phyloP scores from a whole-genome alignment of 2,797 vertebrate species.

The Paedocypris micromegethes region DNA sequence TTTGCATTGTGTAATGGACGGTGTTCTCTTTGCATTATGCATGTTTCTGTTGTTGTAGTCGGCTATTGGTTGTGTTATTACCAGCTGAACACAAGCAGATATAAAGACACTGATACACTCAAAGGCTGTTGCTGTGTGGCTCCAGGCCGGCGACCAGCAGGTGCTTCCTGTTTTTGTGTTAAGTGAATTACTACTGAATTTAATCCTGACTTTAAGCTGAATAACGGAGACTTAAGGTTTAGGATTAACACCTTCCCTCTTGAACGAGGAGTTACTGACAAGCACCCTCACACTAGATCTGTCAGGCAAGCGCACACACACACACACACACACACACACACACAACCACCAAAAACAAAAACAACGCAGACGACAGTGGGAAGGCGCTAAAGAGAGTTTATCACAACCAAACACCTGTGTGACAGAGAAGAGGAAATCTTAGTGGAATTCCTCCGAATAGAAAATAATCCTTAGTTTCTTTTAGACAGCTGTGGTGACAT shows the following conservation, averaged over 20 bases:
- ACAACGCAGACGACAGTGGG: no score
- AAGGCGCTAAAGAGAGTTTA: conserved; percentile 37
- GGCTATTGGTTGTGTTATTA: background rate
- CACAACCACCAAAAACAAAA: no score
- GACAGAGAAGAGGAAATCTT: conserved; percentile 18
- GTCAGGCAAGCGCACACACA: conserved; percentile 12
- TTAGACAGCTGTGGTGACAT: conserved; percentile 37
- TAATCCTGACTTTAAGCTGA: conserved; percentile 42
- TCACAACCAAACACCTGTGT: conserved; percentile 38
- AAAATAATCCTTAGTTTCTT: conserved; percentile 44
- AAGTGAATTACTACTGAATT: conserved; percentile 46
- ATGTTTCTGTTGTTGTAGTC: background rate
- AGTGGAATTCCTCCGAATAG: conserved; percentile 38
- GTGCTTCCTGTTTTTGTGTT: conserved; percentile 23
- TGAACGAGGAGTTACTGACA: conserved; percentile 35
- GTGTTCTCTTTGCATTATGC: conserved; percentile 3
- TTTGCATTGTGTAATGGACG: background rate
- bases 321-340: conserved; percentile 35
- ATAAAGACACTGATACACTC: conserved; percentile 25
- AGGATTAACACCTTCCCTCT: conserved; percentile 39
- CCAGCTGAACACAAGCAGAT: conserved; percentile 17
- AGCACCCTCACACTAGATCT: conserved; percentile 25
- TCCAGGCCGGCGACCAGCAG: conserved; percentile 21
- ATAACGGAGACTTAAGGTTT: conserved; percentile 41
- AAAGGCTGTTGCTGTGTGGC: conserved; percentile 6